Base-by-base conservation (phyloP, 1,140 invertebrate species). In the Eurosta solidaginis region DNA sequence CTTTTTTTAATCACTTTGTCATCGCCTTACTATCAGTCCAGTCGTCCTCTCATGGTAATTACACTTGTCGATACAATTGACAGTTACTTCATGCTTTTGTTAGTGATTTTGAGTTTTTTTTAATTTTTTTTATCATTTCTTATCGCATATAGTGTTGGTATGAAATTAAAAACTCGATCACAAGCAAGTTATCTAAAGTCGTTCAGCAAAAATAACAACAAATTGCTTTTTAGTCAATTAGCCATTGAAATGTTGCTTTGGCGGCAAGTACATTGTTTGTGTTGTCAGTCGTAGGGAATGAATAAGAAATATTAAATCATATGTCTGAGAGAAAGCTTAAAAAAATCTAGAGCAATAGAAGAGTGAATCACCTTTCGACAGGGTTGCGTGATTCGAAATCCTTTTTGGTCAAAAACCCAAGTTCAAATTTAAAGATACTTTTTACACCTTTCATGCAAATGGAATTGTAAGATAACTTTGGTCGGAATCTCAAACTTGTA, bases 1-100 rank as follows among this genome's bases (percentile, higher is more conserved):
- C 12, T 6, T 47, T 47, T 47, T 17, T 47, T 47, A 47, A 3
- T 2, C 12, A 17, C n/a, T 68, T 68, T 68, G 40, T 40, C 20
- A 36, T 17, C 33, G 7, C 14, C 17, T 36, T 17, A n/a, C 33
- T n/a, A n/a, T 36, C 25, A 40, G 36, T 40, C n/a, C 33, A 68
- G 33, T 9, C 36, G n/a, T 29, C 59, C n/a, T 68, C 33, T 40
- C 40, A 2, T 68, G 33, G 59, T 68, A 68, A 40, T 68, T 68
- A 68, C 59, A 42, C 59, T 68, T 40, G 59, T 68, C 59, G 59
- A 68, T 68, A 68, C n/a, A n/a, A n/a, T 68, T 68, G n/a, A 29
- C 33, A 68, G 40, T 68, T 33, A 40, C 20, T 68, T 68, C 17
- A 36, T 68, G 59, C 33, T 68, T 68, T 68, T 68, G 59, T 68